Evolutionary conservation across 1,140 invertebrate genomes (phyloP).

Genomic region (Ectropis grisescens): DNA sequence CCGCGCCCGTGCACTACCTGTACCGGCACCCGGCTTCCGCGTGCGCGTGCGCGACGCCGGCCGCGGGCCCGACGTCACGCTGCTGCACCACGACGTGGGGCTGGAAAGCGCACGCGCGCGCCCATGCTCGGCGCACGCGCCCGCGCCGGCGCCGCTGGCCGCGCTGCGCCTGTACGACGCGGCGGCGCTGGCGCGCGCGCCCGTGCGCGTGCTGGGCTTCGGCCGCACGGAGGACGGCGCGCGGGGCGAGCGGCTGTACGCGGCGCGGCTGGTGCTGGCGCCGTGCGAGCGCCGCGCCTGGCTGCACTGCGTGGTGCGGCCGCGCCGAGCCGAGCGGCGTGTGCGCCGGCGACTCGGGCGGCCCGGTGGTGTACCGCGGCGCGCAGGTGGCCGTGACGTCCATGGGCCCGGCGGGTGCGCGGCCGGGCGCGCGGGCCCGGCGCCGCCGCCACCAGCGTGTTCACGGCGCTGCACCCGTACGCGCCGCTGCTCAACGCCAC

Average conservation of each 20-base stretch:
- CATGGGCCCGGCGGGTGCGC: constrained; percentile 40
- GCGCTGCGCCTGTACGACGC: constrained; percentile 20
- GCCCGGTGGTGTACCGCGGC: constrained; percentile 31
- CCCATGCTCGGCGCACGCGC: constrained; percentile 16
- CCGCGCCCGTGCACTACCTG: constrained; percentile 28
- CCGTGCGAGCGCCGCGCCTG: constrained; percentile 29
- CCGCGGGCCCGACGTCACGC: constrained; percentile 30
- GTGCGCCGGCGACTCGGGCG: constrained; percentile 46
- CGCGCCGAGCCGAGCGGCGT: no score
- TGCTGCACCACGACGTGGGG: constrained; percentile 48
- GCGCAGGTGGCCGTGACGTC: constrained; percentile 18
- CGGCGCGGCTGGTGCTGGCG: constrained; percentile 23
- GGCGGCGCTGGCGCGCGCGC: constrained; percentile 9
- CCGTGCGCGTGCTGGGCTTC: constrained; percentile 36
- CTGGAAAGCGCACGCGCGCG: constrained; percentile 30
- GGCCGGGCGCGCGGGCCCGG: constrained; percentile 16
- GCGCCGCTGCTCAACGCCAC: constrained; percentile 32
- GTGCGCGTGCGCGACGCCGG: constrained; percentile 27
- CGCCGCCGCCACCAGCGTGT: constrained; percentile 35
- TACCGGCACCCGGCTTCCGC: constrained; percentile 36
- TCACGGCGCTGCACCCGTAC: constrained; percentile 35
- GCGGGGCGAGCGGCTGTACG: constrained; percentile 36
- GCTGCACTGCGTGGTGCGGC: constrained; percentile 25
- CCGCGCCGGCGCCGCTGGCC: constrained; percentile 7
- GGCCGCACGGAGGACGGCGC: constrained; percentile 29